Percentiles rank a stretch among this genome's conserved stretches.
These are phyloP conservation scores for Andrena hattorfiana DNA, from an alignment of 2,888 invertebrate species.

Conservation along the genomic window DNA sequence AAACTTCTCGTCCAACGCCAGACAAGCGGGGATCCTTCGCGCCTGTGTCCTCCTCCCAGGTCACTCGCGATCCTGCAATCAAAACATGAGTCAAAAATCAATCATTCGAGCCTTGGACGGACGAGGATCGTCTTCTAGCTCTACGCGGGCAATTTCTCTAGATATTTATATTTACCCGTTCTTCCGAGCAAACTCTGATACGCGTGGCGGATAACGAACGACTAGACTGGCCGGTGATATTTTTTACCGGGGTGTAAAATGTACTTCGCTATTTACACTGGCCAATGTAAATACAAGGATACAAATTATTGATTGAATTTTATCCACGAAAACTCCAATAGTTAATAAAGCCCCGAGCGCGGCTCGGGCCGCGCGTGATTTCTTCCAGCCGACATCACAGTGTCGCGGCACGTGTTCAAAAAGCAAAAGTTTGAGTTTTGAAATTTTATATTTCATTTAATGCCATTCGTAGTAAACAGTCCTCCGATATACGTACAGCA, in stretches of 20 bases:
- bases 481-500: too few relatives aligned
- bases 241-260: constrained; percentile 5
- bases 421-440: too few relatives aligned
- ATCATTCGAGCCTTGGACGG: background rate
- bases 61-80: constrained; percentile 32
- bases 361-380: background rate
- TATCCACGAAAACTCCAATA: constrained; percentile 10
- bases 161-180: background rate
- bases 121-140: background rate
- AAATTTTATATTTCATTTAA: too few relatives aligned
- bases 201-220: background rate
- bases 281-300: constrained; percentile 15
- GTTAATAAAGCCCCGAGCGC: background rate
- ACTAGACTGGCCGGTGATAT: constrained; percentile 1
- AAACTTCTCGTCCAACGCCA: background rate
- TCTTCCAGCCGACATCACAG: constrained; percentile 5
- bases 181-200: background rate
- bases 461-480: too few relatives aligned
- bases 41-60: background rate
- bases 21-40: background rate
- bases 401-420: too few relatives aligned
- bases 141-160: background rate
- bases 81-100: constrained; percentile 15
- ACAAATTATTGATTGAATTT: constrained; percentile 17
- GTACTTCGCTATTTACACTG: background rate